Percentiles rank a stretch among this genome's conserved stretches.
Evolutionary conservation across 2,888 invertebrate species (phyloP).

Genomic region (Scaptomyza parva): DNA sequence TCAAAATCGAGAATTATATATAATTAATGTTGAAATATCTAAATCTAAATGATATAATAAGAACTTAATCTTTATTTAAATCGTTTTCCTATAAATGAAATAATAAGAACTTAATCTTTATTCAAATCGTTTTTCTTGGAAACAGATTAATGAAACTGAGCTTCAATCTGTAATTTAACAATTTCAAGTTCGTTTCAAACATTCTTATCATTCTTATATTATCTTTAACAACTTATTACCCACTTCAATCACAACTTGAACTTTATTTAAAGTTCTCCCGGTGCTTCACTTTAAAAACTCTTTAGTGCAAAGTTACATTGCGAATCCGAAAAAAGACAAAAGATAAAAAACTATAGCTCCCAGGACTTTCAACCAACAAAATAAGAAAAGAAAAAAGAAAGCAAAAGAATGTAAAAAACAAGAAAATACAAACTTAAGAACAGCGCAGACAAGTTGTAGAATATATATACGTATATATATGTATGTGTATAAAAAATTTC

Average conservation of each 20-base stretch:
- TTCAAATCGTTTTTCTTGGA: too few species aligned
- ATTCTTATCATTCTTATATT: too few species aligned
- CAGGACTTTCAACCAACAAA: not conserved
- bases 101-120: not conserved
- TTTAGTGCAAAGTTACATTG: constrained; percentile 10
- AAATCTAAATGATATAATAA: not conserved
- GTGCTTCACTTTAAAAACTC: constrained; percentile 23
- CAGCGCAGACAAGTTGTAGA: constrained; percentile 72
- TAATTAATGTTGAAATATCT: too few species aligned
- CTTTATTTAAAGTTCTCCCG: not conserved
- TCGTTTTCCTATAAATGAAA: not conserved
- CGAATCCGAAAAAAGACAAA: not conserved
- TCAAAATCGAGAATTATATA: not conserved
- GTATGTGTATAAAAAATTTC: constrained; percentile 64
- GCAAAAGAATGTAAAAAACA: constrained; percentile 1
- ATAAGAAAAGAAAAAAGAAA: not conserved
- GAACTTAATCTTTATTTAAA: too few species aligned
- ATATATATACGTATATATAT: too few species aligned
- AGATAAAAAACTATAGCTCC: constrained; percentile 2
- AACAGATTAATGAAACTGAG: too few species aligned
- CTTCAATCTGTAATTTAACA: too few species aligned
- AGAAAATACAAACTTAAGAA: constrained; percentile 35
- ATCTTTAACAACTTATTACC: not conserved
- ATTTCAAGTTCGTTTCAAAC: too few species aligned
- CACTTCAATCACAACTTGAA: constrained; percentile 14